Conservation (phyloP, 2,113 vertebrate genomes). For the Apeltes quadracus region DNA sequence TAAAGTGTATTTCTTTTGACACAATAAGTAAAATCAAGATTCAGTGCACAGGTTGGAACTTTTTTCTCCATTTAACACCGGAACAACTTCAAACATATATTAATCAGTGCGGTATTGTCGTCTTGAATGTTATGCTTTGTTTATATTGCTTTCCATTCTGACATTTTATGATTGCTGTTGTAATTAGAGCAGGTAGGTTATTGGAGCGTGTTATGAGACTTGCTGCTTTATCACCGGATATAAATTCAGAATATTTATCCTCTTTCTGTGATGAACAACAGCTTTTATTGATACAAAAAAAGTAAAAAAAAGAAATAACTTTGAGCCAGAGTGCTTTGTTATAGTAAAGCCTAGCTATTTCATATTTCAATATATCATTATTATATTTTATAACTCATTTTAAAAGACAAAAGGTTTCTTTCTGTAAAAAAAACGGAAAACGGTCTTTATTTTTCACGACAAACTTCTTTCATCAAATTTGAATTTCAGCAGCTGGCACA, state of each 20-base stretch:
- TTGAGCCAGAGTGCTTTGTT: constrained; percentile 28
- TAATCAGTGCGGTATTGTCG: constrained; percentile 73
- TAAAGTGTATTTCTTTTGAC: constrained; percentile 40
- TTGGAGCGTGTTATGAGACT: constrained; percentile 80
- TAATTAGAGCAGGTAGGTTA: constrained; percentile 83
- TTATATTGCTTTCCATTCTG: constrained; percentile 78
- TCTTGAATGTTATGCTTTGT: constrained; percentile 75
- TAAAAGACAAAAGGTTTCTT: background rate
- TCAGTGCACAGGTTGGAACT: constrained; percentile 22
- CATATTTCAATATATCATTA: background rate
- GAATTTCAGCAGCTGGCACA: constrained; percentile 15
- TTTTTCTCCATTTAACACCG: constrained; percentile 50
- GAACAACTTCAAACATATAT: constrained; percentile 65
- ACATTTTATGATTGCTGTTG: constrained; percentile 80
- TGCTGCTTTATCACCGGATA: constrained; percentile 79
- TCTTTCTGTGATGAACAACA: constrained; percentile 72
- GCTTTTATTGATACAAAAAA: constrained; percentile 77
- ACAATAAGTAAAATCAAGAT: constrained; percentile 25
- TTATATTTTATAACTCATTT: background rate
- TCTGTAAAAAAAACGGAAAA: constrained; percentile 12
- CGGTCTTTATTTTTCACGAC: constrained; percentile 4
- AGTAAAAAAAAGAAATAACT: constrained; percentile 53
- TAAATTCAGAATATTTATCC: constrained; percentile 82
- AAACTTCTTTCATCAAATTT: constrained; percentile 19
- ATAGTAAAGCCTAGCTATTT: constrained; percentile 11